Base-by-base conservation (phyloP, 2,888 invertebrate species). In the Aethes cnicana region DNA sequence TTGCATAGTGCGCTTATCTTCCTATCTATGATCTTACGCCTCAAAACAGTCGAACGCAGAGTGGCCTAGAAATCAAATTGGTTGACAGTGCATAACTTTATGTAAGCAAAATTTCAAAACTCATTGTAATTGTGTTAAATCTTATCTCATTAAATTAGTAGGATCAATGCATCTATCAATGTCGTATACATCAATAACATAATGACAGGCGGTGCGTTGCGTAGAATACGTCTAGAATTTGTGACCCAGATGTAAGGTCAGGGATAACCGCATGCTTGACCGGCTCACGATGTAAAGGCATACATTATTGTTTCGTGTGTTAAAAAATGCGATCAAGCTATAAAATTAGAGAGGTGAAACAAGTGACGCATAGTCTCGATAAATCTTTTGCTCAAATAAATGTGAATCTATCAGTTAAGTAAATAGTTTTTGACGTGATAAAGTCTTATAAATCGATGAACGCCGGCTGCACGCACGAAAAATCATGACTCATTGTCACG, bases 221-320 rank as follows among this genome's bases (percentile, higher is more conserved):
- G 46, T 47, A 12, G 49, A 43, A 37, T 43, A 39, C 66, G 62
- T 72, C 37, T 47, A 12, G 49, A 43, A 37, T 43, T 46, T 66
- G 62, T 72, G 69, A 63, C 72, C 76, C 50, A 78, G 60, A 67
- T 79, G 62, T 79, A 81, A 78, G 84, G 84, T 84, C 85, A 84
- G 33, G 84, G 83, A 72, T 65, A 78, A 66, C 58, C 54, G 56
- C 69, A 76, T 77, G 72, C 64, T 69, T 70, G 69, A 72, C 68
- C 68, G 70, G 73, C 59, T 68, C 66, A 63, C 63, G 72, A 68
- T 68, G 65, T 59, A 55, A 62, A 64, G 63, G 54, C 54, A 54
- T 58, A 64, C 68, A 67, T 66, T 67, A 63, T 68, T 68, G 57
- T 61, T 55, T 56, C 50, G 53, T 48, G 41, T 46, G 54, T 56